Evolutionary conservation across 92 coral and sea anemone genomes (phyloP).

Genomic region (Porites divaricata): DNA sequence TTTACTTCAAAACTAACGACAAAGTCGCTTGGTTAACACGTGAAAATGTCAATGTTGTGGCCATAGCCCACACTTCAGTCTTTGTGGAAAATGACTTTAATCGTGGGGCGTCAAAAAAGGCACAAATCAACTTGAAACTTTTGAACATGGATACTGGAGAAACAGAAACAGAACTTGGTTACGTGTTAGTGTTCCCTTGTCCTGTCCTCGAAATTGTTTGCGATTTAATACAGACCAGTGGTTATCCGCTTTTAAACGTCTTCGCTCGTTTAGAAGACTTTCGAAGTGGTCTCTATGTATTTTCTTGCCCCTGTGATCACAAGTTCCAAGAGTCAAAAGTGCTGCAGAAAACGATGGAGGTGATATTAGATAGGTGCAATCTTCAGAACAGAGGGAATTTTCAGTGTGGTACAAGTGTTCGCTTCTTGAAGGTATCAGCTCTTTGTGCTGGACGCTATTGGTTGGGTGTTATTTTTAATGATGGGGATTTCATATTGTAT

Average conservation of each 20-base stretch:
- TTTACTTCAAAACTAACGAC: conserved; percentile 50
- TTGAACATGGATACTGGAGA: conserved; percentile 18
- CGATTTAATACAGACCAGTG: conserved; percentile 26
- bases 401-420: conserved; percentile 20
- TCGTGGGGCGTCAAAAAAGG: conserved; percentile 23
- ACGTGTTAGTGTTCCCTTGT: conserved; percentile 3
- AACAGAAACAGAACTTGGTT: conserved; percentile 10
- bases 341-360: conserved; percentile 5
- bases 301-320: conserved; percentile 18
- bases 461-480: conserved; percentile 26
- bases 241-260: conserved; percentile 30
- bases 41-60: conserved; percentile 24
- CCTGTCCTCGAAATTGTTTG: conserved; percentile 40
- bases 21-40: conserved; percentile 43
- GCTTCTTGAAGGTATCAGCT: conserved; percentile 28
- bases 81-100: conserved; percentile 4
- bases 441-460: conserved; percentile 7
- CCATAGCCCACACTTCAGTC: conserved; percentile 16
- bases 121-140: conserved; percentile 18
- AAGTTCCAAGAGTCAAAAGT: not conserved
- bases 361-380: not conserved
- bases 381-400: conserved; percentile 9
- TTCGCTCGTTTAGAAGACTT: conserved; percentile 47
- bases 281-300: conserved; percentile 19
- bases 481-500: conserved; percentile 34